A percentile compares a stretch with the other conserved stretches of the same genome.
These are phyloP conservation scores for Pseudochaenichthys georgianus DNA, from an alignment of 2,797 vertebrate species.

Conservation along the genomic window DNA sequence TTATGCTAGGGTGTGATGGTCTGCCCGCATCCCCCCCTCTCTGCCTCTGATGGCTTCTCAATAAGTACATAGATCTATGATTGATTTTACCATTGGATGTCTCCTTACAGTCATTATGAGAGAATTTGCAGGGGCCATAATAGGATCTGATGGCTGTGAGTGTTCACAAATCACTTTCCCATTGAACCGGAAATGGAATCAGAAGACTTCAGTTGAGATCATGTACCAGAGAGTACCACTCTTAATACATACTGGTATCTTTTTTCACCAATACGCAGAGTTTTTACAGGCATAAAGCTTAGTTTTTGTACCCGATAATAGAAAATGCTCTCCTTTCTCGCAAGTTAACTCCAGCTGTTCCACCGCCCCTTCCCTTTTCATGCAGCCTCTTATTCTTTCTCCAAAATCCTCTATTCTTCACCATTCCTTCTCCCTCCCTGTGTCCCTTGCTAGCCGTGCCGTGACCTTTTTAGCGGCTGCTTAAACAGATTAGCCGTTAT, in stretches of 20 bases:
- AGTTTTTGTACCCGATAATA: conserved; percentile 21
- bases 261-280: conserved; percentile 14
- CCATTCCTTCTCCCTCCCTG: conserved; percentile 54
- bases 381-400: conserved; percentile 33
- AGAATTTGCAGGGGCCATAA: conserved; percentile 78
- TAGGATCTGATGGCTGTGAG: conserved; percentile 80
- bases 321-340: conserved; percentile 24
- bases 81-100: conserved; percentile 83
- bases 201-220: conserved; percentile 61
- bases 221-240: conserved; percentile 39
- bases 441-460: conserved; percentile 64
- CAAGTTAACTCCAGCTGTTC: conserved; percentile 13
- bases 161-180: conserved; percentile 84
- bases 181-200: conserved; percentile 75
- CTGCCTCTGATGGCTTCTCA: conserved; percentile 74
- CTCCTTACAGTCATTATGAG: conserved; percentile 79
- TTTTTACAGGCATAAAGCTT: conserved; percentile 2
- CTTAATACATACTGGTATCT: conserved; percentile 27
- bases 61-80: conserved; percentile 83
- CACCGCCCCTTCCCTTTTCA: conserved; percentile 23
- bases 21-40: conserved; percentile 16
- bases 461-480: conserved; percentile 85
- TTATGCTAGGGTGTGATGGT: too few relatives aligned
- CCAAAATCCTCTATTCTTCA: conserved; percentile 68
- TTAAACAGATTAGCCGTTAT: conserved; percentile 87